Conservation (phyloP, 2,113 vertebrate species). For the Ivindomyrus marchei region DNA sequence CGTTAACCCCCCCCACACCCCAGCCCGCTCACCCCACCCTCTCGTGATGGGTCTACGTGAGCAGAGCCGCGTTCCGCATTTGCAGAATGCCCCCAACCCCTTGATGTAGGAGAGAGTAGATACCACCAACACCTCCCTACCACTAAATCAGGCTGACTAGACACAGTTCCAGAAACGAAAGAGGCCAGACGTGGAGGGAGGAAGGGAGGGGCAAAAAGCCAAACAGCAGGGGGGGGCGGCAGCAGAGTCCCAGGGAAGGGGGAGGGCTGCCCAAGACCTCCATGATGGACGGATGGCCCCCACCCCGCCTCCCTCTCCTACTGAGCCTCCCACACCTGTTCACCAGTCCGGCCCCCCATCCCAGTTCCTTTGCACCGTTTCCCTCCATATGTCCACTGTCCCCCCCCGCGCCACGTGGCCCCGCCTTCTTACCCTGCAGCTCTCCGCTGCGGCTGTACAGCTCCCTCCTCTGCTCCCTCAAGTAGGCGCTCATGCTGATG, state of each 20-base stretch:
- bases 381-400: background rate
- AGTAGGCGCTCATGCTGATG: conserved; percentile 96
- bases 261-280: background rate
- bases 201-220: background rate
- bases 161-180: background rate
- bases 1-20: background rate
- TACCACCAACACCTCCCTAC: background rate
- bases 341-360: background rate
- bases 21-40: background rate
- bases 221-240: background rate
- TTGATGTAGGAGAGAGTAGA: background rate
- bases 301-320: background rate
- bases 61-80: too few species aligned
- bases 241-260: background rate
- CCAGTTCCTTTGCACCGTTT: background rate
- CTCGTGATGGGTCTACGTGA: background rate
- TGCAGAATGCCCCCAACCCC: background rate
- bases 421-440: background rate
- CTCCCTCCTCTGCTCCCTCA: conserved; percentile 71
- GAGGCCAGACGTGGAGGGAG: background rate
- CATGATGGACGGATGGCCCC: background rate
- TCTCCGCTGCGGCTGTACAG: background rate
- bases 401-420: background rate
- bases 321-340: background rate
- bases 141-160: background rate